These are phyloP conservation scores for Erebia ligea DNA, from an alignment of 2,888 invertebrate genomes.

Conservation along the genomic window DNA sequence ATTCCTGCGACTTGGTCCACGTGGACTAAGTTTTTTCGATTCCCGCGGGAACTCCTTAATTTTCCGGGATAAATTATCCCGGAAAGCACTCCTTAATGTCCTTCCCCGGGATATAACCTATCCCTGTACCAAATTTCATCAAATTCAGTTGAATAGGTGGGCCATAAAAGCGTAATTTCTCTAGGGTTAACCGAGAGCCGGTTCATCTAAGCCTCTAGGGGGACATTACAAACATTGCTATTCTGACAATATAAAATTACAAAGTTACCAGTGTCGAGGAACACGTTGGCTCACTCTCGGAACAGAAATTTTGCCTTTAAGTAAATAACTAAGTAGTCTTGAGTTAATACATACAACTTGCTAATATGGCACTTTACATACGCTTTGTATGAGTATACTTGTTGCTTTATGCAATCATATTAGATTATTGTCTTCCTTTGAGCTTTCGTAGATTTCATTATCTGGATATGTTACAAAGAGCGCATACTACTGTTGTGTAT, in stretches of 20 bases:
- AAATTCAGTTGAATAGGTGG: too few relatives aligned
- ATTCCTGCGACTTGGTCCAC: too few relatives aligned
- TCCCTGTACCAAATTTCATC: too few relatives aligned
- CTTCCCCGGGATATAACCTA: too few relatives aligned
- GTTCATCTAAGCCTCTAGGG: background rate
- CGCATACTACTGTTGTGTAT: background rate
- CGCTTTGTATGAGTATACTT: conserved; percentile 11
- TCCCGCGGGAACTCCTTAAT: too few relatives aligned
- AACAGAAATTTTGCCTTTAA: conserved; percentile 10
- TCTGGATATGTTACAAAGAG: background rate
- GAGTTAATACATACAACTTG: conserved; percentile 18
- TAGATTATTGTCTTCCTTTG: background rate
- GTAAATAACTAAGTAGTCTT: conserved; percentile 10
- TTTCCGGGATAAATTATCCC: too few relatives aligned
- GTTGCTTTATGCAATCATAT: background rate
- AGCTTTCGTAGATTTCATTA: conserved; percentile 3
- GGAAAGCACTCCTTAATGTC: too few relatives aligned
- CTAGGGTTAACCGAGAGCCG: background rate
- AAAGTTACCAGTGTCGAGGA: background rate
- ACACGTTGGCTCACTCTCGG: background rate
- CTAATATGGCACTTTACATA: conserved; percentile 12
- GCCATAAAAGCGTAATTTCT: too few relatives aligned
- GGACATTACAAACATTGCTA: conserved; percentile 1
- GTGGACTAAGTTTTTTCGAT: too few relatives aligned
- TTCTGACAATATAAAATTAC: background rate